Conservation (phyloP, 2,797 vertebrate species). For the Agapornis canus region DNA sequence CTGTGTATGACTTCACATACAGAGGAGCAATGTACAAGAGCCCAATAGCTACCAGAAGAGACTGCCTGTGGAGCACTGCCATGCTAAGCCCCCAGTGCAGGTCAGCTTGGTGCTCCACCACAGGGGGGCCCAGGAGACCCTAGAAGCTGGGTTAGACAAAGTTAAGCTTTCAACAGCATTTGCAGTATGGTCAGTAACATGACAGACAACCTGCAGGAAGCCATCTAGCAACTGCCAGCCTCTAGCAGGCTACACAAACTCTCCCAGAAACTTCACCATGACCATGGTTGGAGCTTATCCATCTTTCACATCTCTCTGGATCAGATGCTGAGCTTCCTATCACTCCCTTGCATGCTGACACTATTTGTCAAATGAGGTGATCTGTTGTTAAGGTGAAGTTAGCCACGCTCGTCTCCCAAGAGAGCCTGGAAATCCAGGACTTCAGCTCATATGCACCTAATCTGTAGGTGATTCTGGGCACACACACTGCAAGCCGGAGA, state of each 20-base stretch:
- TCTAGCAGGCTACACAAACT: not conserved
- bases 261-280: not conserved
- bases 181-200: not conserved
- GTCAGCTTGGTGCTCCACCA: not conserved
- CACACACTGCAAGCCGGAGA: not conserved
- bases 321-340: not conserved
- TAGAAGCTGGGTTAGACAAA: not conserved
- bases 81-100: not conserved
- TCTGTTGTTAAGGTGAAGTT: not conserved
- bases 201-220: not conserved
- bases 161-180: not conserved
- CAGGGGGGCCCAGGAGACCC: not conserved
- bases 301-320: not conserved
- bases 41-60: not conserved
- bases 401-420: not conserved
- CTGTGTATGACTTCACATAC: not conserved
- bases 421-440: not conserved
- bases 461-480: too few relatives aligned
- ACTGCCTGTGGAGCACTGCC: not conserved
- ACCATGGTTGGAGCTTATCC: not conserved
- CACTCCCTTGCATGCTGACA: not conserved
- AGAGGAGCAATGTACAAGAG: not conserved
- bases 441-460: not conserved
- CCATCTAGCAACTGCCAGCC: not conserved
- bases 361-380: not conserved